Conservation (phyloP, 2,113 vertebrate species). For the Ptychochromis oligacanthus region DNA sequence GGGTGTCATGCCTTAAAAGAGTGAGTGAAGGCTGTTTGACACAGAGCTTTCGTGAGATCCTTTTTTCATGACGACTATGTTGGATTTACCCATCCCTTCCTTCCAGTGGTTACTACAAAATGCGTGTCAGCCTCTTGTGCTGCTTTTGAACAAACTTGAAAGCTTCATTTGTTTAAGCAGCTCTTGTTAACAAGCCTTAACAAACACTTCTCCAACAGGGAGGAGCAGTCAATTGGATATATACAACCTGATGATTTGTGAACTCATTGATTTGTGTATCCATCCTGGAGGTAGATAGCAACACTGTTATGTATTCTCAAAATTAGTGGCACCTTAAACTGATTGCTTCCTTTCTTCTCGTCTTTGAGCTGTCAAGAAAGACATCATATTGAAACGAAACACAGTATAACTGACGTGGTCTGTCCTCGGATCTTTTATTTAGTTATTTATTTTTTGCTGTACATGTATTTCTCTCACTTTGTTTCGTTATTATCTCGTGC, state of each 20-base stretch:
- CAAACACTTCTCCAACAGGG: neutral
- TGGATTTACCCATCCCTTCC: neutral
- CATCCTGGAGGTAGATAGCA: neutral
- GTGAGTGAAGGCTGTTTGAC: slow-evolving; percentile 8
- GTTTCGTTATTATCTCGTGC: neutral
- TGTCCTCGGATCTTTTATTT: neutral
- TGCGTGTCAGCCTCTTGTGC: slow-evolving; percentile 9
- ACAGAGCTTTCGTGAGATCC: slow-evolving; percentile 17
- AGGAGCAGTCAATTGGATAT: neutral
- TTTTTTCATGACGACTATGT: slow-evolving; percentile 29
- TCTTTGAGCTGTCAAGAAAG: neutral
- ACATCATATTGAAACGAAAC: neutral
- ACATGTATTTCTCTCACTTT: neutral
- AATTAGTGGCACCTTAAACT: neutral
- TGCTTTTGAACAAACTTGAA: too few relatives aligned
- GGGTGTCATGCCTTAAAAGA: slow-evolving; percentile 4
- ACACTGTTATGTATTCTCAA: neutral
- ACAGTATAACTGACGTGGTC: neutral
- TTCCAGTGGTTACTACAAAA: neutral
- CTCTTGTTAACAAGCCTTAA: neutral
- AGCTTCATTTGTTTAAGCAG: too few relatives aligned
- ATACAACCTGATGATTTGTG: neutral
- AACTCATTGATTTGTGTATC: neutral
- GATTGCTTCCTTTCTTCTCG: neutral
- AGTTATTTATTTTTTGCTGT: too few relatives aligned